Percentiles rank a stretch among this genome's conserved stretches.
phyloP scores from a whole-genome alignment of 2,113 vertebrate genomes.

The Oncorhynchus tshawytscha region DNA sequence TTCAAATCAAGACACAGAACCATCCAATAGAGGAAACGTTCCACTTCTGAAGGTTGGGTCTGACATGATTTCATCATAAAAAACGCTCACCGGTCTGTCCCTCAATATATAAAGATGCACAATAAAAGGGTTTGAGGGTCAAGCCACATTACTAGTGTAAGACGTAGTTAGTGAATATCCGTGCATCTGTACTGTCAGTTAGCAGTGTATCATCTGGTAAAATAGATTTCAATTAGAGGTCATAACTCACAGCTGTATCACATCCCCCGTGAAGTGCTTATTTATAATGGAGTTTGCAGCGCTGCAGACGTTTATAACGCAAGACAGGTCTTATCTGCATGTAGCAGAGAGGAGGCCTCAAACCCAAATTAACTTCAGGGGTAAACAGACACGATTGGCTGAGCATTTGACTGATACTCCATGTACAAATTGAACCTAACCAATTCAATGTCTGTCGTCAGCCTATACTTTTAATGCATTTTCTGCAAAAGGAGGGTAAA shows the following conservation, averaged over 20 bases:
- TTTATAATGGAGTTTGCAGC: constrained; percentile 66
- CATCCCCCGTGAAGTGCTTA: constrained; percentile 66
- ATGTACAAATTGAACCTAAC: not conserved
- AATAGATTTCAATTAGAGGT: constrained; percentile 70
- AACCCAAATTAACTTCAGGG: constrained; percentile 54
- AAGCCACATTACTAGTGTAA: constrained; percentile 25
- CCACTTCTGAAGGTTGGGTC: constrained; percentile 60
- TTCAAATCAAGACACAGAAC: constrained; percentile 64
- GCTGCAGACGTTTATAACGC: constrained; percentile 67
- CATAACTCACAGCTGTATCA: constrained; percentile 67
- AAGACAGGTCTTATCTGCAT: constrained; percentile 57
- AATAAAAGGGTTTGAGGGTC: constrained; percentile 46
- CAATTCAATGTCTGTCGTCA: constrained; percentile 37
- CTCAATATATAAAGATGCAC: constrained; percentile 26
- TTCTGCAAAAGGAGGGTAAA: no score
- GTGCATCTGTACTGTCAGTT: constrained; percentile 63
- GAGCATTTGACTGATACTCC: constrained; percentile 38
- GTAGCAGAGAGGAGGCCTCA: constrained; percentile 15
- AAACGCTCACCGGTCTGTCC: constrained; percentile 16
- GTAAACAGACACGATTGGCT: constrained; percentile 45
- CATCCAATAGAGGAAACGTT: constrained; percentile 60
- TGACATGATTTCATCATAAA: constrained; percentile 18
- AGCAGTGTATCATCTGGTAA: constrained; percentile 62
- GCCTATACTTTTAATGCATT: no score
- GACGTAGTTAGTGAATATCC: constrained; percentile 62